Evolutionary conservation across 2,113 vertebrate genomes (phyloP).

Genomic region (Neodon shergylaensis): DNA sequence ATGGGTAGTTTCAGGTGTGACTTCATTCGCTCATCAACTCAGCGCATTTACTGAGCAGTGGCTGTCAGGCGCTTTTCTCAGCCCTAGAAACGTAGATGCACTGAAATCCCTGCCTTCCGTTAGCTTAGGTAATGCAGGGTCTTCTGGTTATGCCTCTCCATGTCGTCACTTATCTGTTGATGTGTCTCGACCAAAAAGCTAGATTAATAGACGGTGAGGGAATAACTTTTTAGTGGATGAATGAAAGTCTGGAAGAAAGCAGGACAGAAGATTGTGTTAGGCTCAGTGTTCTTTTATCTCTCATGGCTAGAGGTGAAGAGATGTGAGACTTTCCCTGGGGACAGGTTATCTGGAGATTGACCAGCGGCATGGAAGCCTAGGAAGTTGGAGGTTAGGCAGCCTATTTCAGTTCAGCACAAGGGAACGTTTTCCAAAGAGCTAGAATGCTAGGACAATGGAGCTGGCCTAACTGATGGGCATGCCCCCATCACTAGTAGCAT

Average conservation of each 20-base stretch:
- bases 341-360: background rate
- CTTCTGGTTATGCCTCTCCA: background rate
- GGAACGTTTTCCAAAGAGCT: background rate
- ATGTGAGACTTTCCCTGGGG: background rate
- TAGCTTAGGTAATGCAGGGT: background rate
- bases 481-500: background rate
- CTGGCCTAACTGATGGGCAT: background rate
- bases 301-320: background rate
- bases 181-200: background rate
- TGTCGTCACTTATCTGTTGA: background rate
- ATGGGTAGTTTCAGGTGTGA: background rate
- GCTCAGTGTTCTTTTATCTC: background rate
- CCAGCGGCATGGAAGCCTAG: background rate
- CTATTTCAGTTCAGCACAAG: background rate
- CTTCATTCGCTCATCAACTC: conserved; percentile 1
- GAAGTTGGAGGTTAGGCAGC: background rate
- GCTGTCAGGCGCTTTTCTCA: background rate
- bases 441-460: background rate
- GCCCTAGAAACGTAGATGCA: background rate
- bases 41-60: background rate
- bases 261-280: background rate
- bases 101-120: background rate
- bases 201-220: background rate
- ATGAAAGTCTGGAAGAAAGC: background rate
- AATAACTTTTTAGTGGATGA: background rate